These are phyloP conservation scores for Aphrophora alni DNA, from an alignment of 2,888 invertebrate genomes.

Conservation along the genomic window DNA sequence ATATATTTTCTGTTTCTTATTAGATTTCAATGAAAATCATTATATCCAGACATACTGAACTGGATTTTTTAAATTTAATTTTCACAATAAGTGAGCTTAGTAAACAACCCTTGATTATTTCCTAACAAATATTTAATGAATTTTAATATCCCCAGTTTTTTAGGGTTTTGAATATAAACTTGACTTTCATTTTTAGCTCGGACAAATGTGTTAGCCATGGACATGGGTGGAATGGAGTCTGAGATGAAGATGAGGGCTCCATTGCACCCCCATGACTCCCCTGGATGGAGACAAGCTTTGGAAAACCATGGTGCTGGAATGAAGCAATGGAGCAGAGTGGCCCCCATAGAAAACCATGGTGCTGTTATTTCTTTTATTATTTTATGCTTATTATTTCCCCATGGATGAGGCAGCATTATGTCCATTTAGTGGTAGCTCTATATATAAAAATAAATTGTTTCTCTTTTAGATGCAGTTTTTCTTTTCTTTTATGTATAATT, in stretches of 20 bases:
- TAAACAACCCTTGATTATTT: too few species aligned
- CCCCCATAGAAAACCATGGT: background rate
- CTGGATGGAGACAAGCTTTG: background rate
- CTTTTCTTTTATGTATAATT: too few species aligned
- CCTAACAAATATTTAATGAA: too few species aligned
- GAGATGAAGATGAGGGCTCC: background rate
- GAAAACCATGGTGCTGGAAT: background rate
- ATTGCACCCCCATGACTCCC: background rate
- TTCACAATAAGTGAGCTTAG: too few species aligned
- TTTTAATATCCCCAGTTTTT: background rate
- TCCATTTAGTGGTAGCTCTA: too few species aligned
- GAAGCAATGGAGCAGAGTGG: background rate
- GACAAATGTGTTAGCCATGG: background rate
- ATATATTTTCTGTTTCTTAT: too few species aligned
- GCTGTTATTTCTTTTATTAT: background rate
- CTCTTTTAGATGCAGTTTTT: too few species aligned
- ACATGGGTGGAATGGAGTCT: background rate
- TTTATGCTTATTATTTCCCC: background rate
- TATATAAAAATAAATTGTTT: background rate
- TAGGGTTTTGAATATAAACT: background rate
- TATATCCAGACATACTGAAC: too few species aligned
- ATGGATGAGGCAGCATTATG: background rate
- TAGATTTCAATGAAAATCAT: too few species aligned
- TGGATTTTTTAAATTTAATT: too few species aligned
- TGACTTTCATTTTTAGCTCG: slow-evolving; percentile 9